Evolutionary conservation across 2,797 vertebrate genomes (phyloP).

Genomic region (Squalus acanthias): DNA sequence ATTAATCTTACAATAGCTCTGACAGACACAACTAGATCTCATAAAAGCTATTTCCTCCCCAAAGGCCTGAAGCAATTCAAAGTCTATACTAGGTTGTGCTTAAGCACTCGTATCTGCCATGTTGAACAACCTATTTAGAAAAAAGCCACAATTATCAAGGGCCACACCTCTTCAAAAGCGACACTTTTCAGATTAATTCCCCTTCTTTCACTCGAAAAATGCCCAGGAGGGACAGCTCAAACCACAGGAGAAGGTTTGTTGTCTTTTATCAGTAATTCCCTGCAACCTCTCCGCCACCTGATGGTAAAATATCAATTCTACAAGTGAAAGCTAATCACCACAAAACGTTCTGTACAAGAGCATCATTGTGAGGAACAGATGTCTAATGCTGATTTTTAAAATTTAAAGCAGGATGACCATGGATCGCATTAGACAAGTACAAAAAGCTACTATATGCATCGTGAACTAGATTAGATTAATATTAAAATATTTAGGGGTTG

Average conservation of each 20-base stretch:
- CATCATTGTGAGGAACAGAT: background rate
- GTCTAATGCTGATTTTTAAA: background rate
- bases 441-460: background rate
- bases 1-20: conserved; percentile 49
- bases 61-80: conserved; percentile 44
- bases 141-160: conserved; percentile 48
- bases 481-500: background rate
- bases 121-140: conserved; percentile 48
- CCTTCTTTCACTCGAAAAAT: conserved; percentile 41
- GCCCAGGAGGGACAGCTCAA: conserved; percentile 41
- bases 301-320: conserved; percentile 9
- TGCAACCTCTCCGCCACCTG: conserved; percentile 1
- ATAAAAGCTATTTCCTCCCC: conserved; percentile 48
- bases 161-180: conserved; percentile 41
- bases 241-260: conserved; percentile 35
- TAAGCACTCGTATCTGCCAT: conserved; percentile 48
- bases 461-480: background rate
- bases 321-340: background rate
- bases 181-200: conserved; percentile 43
- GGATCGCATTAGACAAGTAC: background rate
- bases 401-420: background rate
- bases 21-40: conserved; percentile 49
- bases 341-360: background rate
- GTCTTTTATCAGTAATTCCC: background rate
- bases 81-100: conserved; percentile 43